Conservation (phyloP, 1,140 invertebrate genomes). For the Sycobia sp. region DNA sequence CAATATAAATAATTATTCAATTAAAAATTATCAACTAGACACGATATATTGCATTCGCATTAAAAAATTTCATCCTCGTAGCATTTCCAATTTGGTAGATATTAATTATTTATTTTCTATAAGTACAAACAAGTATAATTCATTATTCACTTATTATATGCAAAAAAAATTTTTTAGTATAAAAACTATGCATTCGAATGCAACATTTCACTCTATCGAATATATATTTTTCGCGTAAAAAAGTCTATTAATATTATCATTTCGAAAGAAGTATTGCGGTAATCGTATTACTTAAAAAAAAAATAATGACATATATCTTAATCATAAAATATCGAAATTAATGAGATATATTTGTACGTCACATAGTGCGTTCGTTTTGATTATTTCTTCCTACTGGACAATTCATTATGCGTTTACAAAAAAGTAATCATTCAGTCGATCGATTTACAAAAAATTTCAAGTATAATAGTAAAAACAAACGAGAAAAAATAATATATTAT, state of each 20-base stretch:
- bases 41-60: not conserved
- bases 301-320: constrained; percentile 12
- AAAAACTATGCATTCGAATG: constrained; percentile 31
- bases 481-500: not conserved
- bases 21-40: constrained; percentile 22
- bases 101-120: not conserved
- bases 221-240: constrained; percentile 25
- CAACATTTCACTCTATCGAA: constrained; percentile 20
- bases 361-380: constrained; percentile 12
- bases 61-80: constrained; percentile 6
- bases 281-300: constrained; percentile 5
- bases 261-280: constrained; percentile 16
- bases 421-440: constrained; percentile 22
- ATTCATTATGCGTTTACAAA: constrained; percentile 6
- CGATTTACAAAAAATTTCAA: constrained; percentile 16
- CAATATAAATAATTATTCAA: constrained; percentile 23
- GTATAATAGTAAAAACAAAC: constrained; percentile 22
- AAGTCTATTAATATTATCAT: constrained; percentile 27
- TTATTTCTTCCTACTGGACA: constrained; percentile 1
- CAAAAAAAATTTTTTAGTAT: constrained; percentile 29
- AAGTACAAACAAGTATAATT: constrained; percentile 15
- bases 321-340: constrained; percentile 6
- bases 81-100: not conserved
- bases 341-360: constrained; percentile 22
- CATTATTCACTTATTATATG: constrained; percentile 24